These are phyloP conservation scores for Squalus acanthias DNA, from an alignment of 2,797 vertebrate genomes.

Conservation along the genomic window DNA sequence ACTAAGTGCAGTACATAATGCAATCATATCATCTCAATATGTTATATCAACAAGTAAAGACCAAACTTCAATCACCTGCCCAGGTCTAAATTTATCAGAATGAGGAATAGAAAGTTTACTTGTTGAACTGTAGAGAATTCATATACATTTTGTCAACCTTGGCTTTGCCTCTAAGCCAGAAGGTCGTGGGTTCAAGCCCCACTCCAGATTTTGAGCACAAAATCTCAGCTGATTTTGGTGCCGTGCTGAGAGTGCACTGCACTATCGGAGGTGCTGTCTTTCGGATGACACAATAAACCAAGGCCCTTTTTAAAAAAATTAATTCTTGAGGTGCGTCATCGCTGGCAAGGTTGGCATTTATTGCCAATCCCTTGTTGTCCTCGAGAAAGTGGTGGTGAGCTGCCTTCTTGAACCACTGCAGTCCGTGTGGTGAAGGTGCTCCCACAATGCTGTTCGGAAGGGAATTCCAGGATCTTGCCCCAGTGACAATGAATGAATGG, in stretches of 20 bases:
- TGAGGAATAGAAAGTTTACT: neutral
- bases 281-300: neutral
- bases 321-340: neutral
- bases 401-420: neutral
- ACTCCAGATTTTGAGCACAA: too few species aligned
- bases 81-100: neutral
- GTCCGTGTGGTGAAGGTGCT: neutral
- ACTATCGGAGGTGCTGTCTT: too few species aligned
- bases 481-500: neutral
- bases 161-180: neutral
- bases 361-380: neutral
- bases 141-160: neutral
- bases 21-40: neutral
- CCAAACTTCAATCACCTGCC: neutral
- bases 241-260: too few species aligned
- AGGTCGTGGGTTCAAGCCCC: neutral
- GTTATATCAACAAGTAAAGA: neutral
- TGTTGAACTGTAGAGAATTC: neutral
- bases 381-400: neutral
- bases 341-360: neutral
- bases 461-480: neutral
- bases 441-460: neutral
- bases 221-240: too few species aligned
- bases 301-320: neutral
- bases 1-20: neutral